Conservation (phyloP, 2,113 vertebrate species). For the Melanocharis versteri region DNA sequence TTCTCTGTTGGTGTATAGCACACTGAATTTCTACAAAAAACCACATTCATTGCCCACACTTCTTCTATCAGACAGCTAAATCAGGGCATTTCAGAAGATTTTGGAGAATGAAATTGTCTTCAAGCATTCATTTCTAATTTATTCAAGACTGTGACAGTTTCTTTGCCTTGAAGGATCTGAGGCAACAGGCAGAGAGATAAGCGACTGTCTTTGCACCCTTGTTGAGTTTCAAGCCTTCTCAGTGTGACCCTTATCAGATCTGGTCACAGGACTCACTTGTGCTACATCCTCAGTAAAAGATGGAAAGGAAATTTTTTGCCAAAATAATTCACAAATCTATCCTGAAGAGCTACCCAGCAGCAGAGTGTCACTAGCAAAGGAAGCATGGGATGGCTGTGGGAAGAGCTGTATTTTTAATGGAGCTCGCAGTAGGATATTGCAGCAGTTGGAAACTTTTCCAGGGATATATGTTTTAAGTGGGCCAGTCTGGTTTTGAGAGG, state of each 20-base stretch:
- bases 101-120: not conserved
- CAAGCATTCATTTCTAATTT: not conserved
- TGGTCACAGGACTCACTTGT: not conserved
- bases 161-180: not conserved
- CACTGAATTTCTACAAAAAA: not conserved
- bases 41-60: not conserved
- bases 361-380: not conserved
- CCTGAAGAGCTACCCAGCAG: not conserved
- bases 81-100: not conserved
- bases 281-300: not conserved
- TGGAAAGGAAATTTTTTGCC: not conserved
- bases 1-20: not conserved
- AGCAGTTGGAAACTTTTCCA: constrained; percentile 38
- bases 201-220: not conserved
- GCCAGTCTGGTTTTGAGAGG: constrained; percentile 44
- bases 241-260: not conserved
- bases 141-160: not conserved
- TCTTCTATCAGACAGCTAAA: not conserved
- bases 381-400: not conserved
- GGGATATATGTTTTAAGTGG: constrained; percentile 42
- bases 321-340: not conserved
- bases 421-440: not conserved
- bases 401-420: constrained; percentile 46
- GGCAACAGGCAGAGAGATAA: not conserved
- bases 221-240: not conserved